A percentile compares a stretch with the other conserved stretches of the same genome.
These are phyloP conservation scores for Lordiphosa stackelbergi DNA, from an alignment of 1,140 invertebrate genomes.

Conservation along the genomic window DNA sequence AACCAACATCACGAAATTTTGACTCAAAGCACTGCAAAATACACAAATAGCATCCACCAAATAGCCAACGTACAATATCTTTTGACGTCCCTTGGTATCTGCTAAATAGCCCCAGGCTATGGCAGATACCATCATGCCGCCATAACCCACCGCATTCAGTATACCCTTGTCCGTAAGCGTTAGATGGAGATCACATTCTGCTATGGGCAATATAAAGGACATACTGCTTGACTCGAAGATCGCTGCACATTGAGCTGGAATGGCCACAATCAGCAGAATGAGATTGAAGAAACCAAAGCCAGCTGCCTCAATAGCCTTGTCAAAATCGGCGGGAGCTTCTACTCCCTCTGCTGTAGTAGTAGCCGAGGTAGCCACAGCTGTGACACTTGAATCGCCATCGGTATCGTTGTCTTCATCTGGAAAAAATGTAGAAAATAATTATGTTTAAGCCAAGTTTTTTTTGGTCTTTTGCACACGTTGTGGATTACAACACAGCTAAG, in stretches of 20 bases:
- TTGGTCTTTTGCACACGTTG: too few species aligned
- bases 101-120: slow-evolving; percentile 89
- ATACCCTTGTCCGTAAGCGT: slow-evolving; percentile 83
- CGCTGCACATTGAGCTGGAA: slow-evolving; percentile 82
- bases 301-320: slow-evolving; percentile 80
- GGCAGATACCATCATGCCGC: slow-evolving; percentile 89
- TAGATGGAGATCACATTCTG: slow-evolving; percentile 84
- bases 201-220: slow-evolving; percentile 84
- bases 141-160: slow-evolving; percentile 82
- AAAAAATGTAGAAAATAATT: not conserved
- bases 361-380: slow-evolving; percentile 14
- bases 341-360: slow-evolving; percentile 8
- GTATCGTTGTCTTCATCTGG: slow-evolving; percentile 11
- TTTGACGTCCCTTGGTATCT: slow-evolving; percentile 85
- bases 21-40: slow-evolving; percentile 82
- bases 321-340: slow-evolving; percentile 79
- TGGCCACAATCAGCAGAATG: slow-evolving; percentile 80
- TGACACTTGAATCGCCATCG: slow-evolving; percentile 45
- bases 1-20: slow-evolving; percentile 84
- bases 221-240: slow-evolving; percentile 83
- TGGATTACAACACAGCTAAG: too few species aligned
- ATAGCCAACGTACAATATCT: slow-evolving; percentile 85
- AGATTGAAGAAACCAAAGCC: slow-evolving; percentile 84
- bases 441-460: too few species aligned
- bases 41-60: slow-evolving; percentile 84